These are phyloP conservation scores for Zapornia atra DNA, from an alignment of 2,113 vertebrate genomes.

Conservation along the genomic window DNA sequence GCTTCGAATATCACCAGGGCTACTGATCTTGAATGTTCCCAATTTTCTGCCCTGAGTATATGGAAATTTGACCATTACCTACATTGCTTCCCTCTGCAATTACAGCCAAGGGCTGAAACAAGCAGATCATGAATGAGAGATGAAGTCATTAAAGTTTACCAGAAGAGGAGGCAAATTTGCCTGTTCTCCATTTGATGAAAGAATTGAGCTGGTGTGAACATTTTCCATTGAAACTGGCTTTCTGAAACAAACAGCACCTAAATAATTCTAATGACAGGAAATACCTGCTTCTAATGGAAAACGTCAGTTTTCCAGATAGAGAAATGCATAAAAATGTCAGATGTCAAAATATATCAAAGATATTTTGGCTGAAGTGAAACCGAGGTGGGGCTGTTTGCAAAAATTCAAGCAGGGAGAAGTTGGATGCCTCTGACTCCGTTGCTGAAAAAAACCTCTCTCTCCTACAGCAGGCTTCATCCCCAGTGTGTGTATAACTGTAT, in stretches of 20 bases:
- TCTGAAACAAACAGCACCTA: conserved; percentile 23
- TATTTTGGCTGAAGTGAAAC: conserved; percentile 42
- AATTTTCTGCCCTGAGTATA: background rate
- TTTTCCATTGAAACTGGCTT: background rate
- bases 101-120: background rate
- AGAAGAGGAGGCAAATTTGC: background rate
- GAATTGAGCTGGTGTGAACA: background rate
- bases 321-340: conserved; percentile 14
- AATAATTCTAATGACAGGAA: conserved; percentile 25
- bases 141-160: background rate
- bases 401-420: conserved; percentile 6
- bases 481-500: background rate
- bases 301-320: conserved; percentile 2
- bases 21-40: background rate
- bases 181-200: background rate
- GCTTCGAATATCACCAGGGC: background rate
- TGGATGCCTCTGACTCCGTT: background rate
- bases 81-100: background rate
- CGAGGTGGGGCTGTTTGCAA: conserved; percentile 22
- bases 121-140: background rate
- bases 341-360: conserved; percentile 56
- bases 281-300: background rate
- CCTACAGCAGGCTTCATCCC: background rate
- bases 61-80: background rate
- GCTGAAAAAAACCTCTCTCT: background rate